Evolutionary conservation across 2,888 invertebrate genomes (phyloP), one percentile per base, ranked within the genome.

Genomic region (Lepidonotus clava): DNA sequence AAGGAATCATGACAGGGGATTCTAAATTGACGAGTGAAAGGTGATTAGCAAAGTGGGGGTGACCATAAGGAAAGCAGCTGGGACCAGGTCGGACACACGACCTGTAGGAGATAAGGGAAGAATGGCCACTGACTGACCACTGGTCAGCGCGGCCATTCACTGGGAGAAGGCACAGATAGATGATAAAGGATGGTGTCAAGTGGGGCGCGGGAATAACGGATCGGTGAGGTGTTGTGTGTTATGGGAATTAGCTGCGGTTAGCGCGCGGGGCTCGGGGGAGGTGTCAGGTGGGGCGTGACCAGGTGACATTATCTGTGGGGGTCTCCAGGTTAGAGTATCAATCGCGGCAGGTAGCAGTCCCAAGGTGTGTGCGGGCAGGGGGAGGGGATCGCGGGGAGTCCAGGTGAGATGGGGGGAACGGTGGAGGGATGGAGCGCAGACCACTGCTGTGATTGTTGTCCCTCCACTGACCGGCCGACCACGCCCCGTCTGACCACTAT

Each of bases 101-200:
- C 46, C 80, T 24, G 80, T 18, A 18, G 46, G 21, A 28, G 80
- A 80, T 80, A 80, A 80, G 80, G 46, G 28, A 80, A 46, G 80
- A 80, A 41, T 80, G 80, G 34, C 36, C 36, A 34, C 2, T 28
- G 40, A 41, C 1, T 46, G 51, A 46, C 46, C 71, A 24, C 32
- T 41, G 80, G 41, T 41, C 41, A 80, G 51, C 28, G 80, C n/a
- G 46, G 51, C 28, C 21, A 14, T 4, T 5, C 46, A 24, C 24
- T n/a, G 51, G 80, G 5, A 28, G 32, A 14, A 28, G 46, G 14
- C 2, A 40, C 24, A 5, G 80, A 46, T 46, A 32, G 32, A 32
- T 21, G 46, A 46, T 46, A 80, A 80, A 46, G 80, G 28, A 21
- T n/a, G 80, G 80, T 80, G 80, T 80, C 80, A 80, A 80, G 80